A percentile compares a stretch with the other conserved stretches of the same genome.
phyloP scores from a whole-genome alignment of 37 sponge, comb jelly and placozoan species.

The Cliona cf. orientalis region DNA sequence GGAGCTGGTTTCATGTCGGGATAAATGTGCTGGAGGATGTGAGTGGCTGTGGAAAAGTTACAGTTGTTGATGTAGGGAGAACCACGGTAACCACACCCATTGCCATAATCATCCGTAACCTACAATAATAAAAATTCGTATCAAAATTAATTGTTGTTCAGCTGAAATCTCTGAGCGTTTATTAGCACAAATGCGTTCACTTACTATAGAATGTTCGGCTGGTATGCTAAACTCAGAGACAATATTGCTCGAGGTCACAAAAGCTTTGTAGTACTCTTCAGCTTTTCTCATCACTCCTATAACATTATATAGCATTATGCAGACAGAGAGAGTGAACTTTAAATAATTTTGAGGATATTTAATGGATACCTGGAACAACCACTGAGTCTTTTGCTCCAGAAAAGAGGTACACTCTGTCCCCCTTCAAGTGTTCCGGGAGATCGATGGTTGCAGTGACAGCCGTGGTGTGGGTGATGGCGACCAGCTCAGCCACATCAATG shows the following conservation, averaged over 20 bases:
- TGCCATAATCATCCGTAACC: conserved; percentile 78
- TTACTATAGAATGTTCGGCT: conserved; percentile 66
- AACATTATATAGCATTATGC: not conserved
- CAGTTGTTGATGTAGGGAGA: conserved; percentile 86
- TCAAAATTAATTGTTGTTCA: not conserved
- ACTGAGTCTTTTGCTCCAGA: conserved; percentile 76
- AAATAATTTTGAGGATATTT: not conserved
- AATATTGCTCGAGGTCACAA: conserved; percentile 23
- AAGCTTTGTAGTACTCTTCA: conserved; percentile 59
- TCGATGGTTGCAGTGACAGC: conserved; percentile 59
- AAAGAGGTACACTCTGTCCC: conserved; percentile 59
- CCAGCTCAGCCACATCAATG: conserved; percentile 64
- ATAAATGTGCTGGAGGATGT: conserved; percentile 76
- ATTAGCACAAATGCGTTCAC: not conserved
- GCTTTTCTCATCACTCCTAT: conserved; percentile 69
- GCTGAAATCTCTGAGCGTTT: not conserved
- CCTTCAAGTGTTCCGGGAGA: conserved; percentile 25
- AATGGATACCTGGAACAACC: conserved; percentile 54
- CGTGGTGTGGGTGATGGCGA: conserved; percentile 54
- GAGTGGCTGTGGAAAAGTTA: conserved; percentile 58
- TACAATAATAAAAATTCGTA: not conserved
- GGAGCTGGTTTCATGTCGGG: conserved; percentile 60
- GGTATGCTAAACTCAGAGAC: conserved; percentile 50
- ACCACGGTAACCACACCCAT: conserved; percentile 33
- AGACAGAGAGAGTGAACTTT: not conserved